Evolutionary conservation across 2,113 vertebrate species (phyloP).

Genomic region (Cercocebus atys): DNA sequence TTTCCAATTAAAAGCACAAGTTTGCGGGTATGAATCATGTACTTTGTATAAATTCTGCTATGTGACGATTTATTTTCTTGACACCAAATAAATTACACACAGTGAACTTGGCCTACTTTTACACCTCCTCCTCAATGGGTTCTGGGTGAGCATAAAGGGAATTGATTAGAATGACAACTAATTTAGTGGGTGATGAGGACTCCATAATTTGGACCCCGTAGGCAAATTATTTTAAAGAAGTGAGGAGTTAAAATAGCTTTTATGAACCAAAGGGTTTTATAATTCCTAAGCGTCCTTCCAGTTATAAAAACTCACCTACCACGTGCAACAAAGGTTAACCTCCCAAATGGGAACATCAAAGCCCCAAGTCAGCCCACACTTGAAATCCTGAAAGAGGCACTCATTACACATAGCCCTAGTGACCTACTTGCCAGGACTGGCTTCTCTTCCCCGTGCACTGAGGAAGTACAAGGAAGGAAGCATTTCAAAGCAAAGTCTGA

Average conservation of each 20-base stretch:
- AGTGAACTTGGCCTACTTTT: slow-evolving; percentile 25
- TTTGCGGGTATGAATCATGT: slow-evolving; percentile 11
- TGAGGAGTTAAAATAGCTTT: not conserved
- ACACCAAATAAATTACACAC: slow-evolving; percentile 61
- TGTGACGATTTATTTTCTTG: slow-evolving; percentile 60
- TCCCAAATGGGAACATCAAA: not conserved
- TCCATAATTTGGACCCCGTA: not conserved
- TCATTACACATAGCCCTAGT: not conserved
- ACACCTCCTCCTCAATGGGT: not conserved
- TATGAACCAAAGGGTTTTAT: not conserved
- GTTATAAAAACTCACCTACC: not conserved
- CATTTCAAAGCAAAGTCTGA: not conserved
- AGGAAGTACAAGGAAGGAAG: not conserved
- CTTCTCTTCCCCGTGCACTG: not conserved
- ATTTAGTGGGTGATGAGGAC: slow-evolving; percentile 27
- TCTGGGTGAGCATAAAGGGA: not conserved
- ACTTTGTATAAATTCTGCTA: slow-evolving; percentile 27
- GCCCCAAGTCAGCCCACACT: no score
- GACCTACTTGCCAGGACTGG: no score
- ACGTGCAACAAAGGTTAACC: rapidly evolving
- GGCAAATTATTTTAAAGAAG: slow-evolving; percentile 24
- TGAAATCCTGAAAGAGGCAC: not conserved
- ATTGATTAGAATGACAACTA: not conserved
- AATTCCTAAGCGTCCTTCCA: not conserved
- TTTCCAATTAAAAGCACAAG: slow-evolving; percentile 53